phyloP scores from a whole-genome alignment of 1,140 invertebrate genomes.

The Rhyacophila brunnea region DNA sequence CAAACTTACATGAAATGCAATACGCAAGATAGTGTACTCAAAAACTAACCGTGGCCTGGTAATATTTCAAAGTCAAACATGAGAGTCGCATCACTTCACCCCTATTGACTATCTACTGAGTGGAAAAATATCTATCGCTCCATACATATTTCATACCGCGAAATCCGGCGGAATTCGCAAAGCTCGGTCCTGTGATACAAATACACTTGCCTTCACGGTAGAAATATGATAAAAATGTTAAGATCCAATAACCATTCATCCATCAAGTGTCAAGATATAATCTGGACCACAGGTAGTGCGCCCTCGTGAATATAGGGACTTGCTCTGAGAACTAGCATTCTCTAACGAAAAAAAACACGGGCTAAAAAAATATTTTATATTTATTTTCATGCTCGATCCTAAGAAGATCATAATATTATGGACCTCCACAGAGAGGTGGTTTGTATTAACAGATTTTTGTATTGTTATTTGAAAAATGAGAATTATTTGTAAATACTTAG shows the following conservation, averaged over 20 bases:
- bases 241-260: conserved; percentile 60
- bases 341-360: neutral
- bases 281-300: conserved; percentile 44
- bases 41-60: conserved; percentile 13
- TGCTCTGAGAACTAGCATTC: neutral
- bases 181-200: conserved; percentile 3
- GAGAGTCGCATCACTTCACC: conserved; percentile 17
- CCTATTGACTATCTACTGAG: conserved; percentile 33
- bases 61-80: conserved; percentile 35
- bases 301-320: conserved; percentile 25
- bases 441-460: too few species aligned
- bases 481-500: too few species aligned
- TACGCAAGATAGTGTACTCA: conserved; percentile 14
- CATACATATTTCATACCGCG: conserved; percentile 18
- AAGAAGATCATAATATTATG: too few species aligned
- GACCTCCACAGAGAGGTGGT: too few species aligned
- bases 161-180: neutral
- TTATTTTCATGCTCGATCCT: too few species aligned
- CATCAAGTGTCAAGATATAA: conserved; percentile 60
- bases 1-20: conserved; percentile 18
- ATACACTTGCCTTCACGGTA: conserved; percentile 6
- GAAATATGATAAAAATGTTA: conserved; percentile 58
- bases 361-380: neutral
- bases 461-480: neutral
- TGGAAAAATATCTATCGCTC: conserved; percentile 32